Evolutionary conservation across 2,888 invertebrate species (phyloP).

Genomic region (Tachina fera): DNA sequence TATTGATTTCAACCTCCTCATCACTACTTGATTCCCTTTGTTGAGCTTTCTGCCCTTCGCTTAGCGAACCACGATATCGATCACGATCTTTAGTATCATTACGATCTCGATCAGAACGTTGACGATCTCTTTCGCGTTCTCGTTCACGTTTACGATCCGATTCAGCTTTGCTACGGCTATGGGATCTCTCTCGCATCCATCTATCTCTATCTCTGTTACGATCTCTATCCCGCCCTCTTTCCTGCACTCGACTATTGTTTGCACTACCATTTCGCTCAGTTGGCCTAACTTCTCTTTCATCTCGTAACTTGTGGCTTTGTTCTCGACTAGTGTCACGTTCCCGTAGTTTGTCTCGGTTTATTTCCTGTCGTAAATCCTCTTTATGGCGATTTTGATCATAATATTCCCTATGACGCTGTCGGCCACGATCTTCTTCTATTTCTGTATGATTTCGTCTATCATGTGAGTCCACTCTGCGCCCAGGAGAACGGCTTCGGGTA

Average conservation of each 20-base stretch:
- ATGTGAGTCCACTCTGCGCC: conserved; percentile 52
- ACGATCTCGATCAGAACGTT: conserved; percentile 77
- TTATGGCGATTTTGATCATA: conserved; percentile 81
- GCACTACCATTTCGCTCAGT: conserved; percentile 74
- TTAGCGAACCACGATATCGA: conserved; percentile 88
- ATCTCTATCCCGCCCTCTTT: conserved; percentile 81
- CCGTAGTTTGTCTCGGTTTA: conserved; percentile 83
- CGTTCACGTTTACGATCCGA: conserved; percentile 81
- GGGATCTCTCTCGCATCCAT: conserved; percentile 79
- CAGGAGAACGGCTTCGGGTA: conserved; percentile 74
- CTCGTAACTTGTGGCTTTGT: conserved; percentile 79
- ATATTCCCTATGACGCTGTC: conserved; percentile 82
- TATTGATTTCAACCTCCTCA: conserved; percentile 89
- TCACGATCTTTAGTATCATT: conserved; percentile 83
- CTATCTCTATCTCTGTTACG: conserved; percentile 79
- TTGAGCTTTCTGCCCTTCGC: conserved; percentile 89
- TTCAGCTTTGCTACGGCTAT: conserved; percentile 82
- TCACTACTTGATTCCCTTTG: conserved; percentile 86
- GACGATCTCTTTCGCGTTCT: conserved; percentile 79
- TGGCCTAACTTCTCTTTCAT: conserved; percentile 74
- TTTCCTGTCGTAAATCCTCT: conserved; percentile 83
- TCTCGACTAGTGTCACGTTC: conserved; percentile 82
- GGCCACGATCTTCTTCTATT: conserved; percentile 71
- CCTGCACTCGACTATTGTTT: conserved; percentile 80
- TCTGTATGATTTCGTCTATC: conserved; percentile 69